A percentile compares a stretch with the other conserved stretches of the same genome.
Conservation (phyloP, 2,797 vertebrate genomes). For the Liasis olivaceus region DNA sequence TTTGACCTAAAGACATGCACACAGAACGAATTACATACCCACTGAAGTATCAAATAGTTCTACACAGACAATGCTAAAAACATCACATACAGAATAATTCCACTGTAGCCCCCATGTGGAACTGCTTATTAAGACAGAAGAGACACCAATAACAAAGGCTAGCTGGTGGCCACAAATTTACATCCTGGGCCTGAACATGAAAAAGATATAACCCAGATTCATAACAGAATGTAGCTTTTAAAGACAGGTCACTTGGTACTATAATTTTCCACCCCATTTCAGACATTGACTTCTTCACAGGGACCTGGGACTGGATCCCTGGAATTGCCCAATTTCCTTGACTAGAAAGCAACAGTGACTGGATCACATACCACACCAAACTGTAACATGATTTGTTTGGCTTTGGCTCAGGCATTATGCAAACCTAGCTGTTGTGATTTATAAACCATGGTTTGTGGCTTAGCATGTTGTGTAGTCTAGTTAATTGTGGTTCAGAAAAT, state of each 20-base stretch:
- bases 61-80: neutral
- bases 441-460: neutral
- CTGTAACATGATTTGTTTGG: neutral
- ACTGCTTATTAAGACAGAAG: neutral
- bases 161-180: neutral
- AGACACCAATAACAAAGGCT: neutral
- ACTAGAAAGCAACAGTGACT: neutral
- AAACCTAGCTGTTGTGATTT: neutral
- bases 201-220: neutral
- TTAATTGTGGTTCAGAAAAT: neutral
- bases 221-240: neutral
- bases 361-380: neutral
- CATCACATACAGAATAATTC: neutral
- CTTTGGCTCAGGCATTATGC: neutral
- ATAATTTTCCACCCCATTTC: neutral
- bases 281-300: neutral
- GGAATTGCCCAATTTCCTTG: neutral
- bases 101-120: neutral
- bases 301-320: neutral
- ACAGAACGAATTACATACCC: neutral
- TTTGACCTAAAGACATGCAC: neutral
- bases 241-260: neutral
- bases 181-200: neutral
- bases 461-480: neutral
- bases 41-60: neutral